Evolutionary conservation across 2,797 vertebrate species (phyloP).

Genomic region (Melanotaenia boesemani): DNA sequence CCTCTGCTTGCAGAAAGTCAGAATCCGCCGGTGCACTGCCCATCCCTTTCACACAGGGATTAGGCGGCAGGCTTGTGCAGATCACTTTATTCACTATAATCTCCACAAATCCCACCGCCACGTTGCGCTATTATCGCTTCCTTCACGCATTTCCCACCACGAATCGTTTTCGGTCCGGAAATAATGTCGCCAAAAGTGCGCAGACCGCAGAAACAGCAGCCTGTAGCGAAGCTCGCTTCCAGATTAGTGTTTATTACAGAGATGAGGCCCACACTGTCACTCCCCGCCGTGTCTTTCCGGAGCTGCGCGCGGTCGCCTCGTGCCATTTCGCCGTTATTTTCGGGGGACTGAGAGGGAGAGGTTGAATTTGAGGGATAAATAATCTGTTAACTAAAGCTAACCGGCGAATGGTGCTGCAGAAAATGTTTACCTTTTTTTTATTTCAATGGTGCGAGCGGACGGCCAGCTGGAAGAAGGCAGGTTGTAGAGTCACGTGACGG

Average conservation of each 20-base stretch:
- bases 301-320: constrained; percentile 35
- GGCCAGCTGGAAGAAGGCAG: constrained; percentile 63
- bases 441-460: constrained; percentile 53
- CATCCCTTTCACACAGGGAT: constrained; percentile 67
- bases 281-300: constrained; percentile 18
- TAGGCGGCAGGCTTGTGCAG: constrained; percentile 65
- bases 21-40: constrained; percentile 50
- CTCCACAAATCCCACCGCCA: constrained; percentile 76
- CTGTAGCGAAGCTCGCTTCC: constrained; percentile 11
- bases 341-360: not conserved
- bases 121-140: constrained; percentile 35
- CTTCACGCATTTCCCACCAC: constrained; percentile 19
- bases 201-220: not conserved
- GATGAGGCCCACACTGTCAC: constrained; percentile 44
- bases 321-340: constrained; percentile 25
- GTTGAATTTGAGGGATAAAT: constrained; percentile 2
- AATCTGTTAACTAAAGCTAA: constrained; percentile 27
- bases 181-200: constrained; percentile 22
- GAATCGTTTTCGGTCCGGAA: constrained; percentile 26
- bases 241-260: constrained; percentile 17
- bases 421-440: constrained; percentile 70
- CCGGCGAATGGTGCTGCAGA: constrained; percentile 15
- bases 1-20: constrained; percentile 29
- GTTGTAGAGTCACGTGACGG: constrained; percentile 75
- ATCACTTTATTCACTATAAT: constrained; percentile 72